These are phyloP conservation scores for Embidobia sp. DNA, from an alignment of 2,888 invertebrate species.

Conservation along the genomic window DNA sequence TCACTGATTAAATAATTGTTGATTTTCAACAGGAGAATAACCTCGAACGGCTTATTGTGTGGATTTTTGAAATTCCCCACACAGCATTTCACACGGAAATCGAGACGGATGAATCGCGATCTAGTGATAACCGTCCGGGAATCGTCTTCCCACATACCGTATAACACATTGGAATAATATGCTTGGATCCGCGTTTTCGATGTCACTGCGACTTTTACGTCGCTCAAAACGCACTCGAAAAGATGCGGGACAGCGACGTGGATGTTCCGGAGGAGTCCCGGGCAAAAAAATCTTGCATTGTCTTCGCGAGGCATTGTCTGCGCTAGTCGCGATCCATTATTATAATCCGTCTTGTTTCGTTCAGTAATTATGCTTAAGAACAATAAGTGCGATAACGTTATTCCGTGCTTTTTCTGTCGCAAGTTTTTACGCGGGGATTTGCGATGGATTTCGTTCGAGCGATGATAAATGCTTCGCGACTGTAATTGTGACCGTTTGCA, in stretches of 20 bases:
- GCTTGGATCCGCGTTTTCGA: conserved; percentile 43
- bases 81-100: conserved; percentile 41
- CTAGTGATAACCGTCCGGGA: conserved; percentile 30
- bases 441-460: no score
- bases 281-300: conserved; percentile 24
- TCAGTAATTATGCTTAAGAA: conserved; percentile 19
- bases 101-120: conserved; percentile 19
- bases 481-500: no score
- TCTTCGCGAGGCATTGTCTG: conserved; percentile 24
- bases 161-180: conserved; percentile 38
- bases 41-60: no score
- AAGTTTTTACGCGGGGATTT: no score
- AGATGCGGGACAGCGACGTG: conserved; percentile 2
- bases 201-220: conserved; percentile 49
- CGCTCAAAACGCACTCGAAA: conserved; percentile 25
- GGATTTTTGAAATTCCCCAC: no score
- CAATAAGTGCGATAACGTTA: no score
- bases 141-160: conserved; percentile 39
- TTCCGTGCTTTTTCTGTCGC: no score
- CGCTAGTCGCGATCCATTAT: conserved; percentile 3
- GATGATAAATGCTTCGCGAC: no score
- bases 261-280: conserved; percentile 13
- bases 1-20: no score
- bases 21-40: no score
- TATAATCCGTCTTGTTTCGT: conserved; percentile 15